Percentiles rank a stretch among this genome's conserved stretches.
phyloP scores from a whole-genome alignment of 2,113 vertebrate species.

The Drymodes brunneopygia region DNA sequence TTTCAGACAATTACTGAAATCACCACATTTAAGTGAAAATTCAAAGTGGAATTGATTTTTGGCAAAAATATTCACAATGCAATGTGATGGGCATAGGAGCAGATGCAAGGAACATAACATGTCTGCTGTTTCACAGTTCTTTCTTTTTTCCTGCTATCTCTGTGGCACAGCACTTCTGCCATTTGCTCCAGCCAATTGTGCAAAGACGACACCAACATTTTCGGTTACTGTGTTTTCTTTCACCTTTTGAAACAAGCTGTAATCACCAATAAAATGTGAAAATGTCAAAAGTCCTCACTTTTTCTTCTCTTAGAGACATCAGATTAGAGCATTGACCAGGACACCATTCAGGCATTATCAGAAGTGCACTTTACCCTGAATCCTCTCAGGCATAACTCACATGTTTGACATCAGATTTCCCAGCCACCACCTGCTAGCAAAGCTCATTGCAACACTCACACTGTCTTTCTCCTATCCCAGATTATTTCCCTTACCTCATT shows the following conservation, averaged over 20 bases:
- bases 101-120: background rate
- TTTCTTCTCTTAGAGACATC: background rate
- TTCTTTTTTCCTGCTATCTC: background rate
- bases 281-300: background rate
- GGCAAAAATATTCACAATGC: background rate
- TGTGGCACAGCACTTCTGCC: background rate
- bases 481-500: background rate
- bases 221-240: background rate
- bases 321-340: background rate
- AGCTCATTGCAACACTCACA: background rate
- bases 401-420: background rate
- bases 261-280: background rate
- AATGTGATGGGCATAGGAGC: background rate
- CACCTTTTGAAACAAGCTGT: background rate
- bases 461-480: background rate
- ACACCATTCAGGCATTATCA: background rate
- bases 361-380: background rate
- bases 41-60: background rate
- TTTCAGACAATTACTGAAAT: background rate
- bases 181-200: background rate
- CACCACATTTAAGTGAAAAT: background rate
- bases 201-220: background rate
- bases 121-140: background rate
- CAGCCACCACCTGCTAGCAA: background rate
- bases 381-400: background rate